Evolutionary conservation across 2,797 vertebrate species (phyloP), one percentile per base, ranked within the genome.

Genomic region (Melanotaenia pygmaea): DNA sequence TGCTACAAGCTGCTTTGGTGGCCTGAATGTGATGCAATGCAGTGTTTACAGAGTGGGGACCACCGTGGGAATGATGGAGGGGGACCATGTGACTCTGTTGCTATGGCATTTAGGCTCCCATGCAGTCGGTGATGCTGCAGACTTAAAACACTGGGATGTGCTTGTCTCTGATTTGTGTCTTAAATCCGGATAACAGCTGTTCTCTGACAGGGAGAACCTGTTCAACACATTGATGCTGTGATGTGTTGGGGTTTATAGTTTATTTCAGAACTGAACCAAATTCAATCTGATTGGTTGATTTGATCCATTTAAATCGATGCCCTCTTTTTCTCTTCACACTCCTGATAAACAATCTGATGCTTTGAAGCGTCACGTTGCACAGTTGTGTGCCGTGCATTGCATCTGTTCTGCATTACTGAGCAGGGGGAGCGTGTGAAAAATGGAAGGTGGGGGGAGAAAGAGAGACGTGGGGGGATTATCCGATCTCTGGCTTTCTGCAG

Each of bases 401-500:
- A 90, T 93, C 83, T 40, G 89, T 84, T 92, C 91, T 84, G 85
- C 91, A 95, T 92, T 92, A 93, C 91, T 91, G 93, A 94, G 89
- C 92, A 90, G 76, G 66, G 91, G 83, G 70, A 85, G 72, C 57
- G 20, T 64, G 77, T 67, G 18, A 37, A 67, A 81, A 72, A 45
- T 59, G 60, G 63, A 24, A n/a, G 22, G 28, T 26, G 60, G 64
- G 10, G 35, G 58, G 38, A 57, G 69, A 63, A 12, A 37, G 57
- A 59, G 38, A 63, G 71, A 84, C 80, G 74, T 65, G 69, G 64
- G 58, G 89, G 89, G 84, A 79, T 86, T 83, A 84, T 90, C 86
- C 74, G 20, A 74, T 74, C 69, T 86, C 64, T 38, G 2, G 1
- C 84, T 87, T 77, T 89, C 86, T 91, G 91, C 89, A 90, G 80